Conservation (phyloP, 2,113 vertebrate species). For the human region DNA sequence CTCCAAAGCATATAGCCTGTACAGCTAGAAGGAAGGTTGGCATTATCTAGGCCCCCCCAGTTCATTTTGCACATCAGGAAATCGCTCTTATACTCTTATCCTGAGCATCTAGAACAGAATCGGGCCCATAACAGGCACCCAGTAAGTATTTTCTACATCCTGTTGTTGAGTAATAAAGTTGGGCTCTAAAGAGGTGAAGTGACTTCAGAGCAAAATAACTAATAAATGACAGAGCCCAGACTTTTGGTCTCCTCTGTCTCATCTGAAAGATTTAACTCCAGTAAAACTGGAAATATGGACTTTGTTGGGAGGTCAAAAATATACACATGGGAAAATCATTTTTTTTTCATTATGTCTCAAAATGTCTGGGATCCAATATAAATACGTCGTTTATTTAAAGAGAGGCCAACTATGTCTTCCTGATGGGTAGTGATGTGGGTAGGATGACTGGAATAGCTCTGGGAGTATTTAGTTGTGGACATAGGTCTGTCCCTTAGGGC, state of each 20-base stretch:
- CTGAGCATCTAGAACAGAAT: neutral
- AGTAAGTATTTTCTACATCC: constrained; percentile 34
- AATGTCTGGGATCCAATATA: constrained; percentile 38
- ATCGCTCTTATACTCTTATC: neutral
- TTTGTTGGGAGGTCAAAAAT: constrained; percentile 60
- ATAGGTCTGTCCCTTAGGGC: neutral
- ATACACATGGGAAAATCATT: constrained; percentile 39
- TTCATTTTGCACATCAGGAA: neutral
- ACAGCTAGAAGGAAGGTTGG: neutral
- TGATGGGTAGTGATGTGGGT: neutral
- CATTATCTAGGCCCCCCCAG: neutral
- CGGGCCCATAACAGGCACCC: neutral
- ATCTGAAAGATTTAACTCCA: constrained; percentile 51
- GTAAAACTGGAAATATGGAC: constrained; percentile 39
- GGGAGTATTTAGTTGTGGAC: neutral
- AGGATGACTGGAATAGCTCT: neutral
- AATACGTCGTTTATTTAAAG: constrained; percentile 51
- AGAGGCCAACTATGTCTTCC: neutral
- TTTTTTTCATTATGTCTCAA: constrained; percentile 50
- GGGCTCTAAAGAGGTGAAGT: constrained; percentile 24
- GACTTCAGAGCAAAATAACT: constrained; percentile 63
- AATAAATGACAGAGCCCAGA: constrained; percentile 70
- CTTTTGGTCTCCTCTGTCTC: constrained; percentile 57
- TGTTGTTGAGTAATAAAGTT: constrained; percentile 58
- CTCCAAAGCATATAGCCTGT: neutral